Percentiles rank a stretch among this genome's conserved stretches.
These are phyloP conservation scores for Maniola hyperantus DNA, from an alignment of 2,888 invertebrate genomes.

Conservation along the genomic window DNA sequence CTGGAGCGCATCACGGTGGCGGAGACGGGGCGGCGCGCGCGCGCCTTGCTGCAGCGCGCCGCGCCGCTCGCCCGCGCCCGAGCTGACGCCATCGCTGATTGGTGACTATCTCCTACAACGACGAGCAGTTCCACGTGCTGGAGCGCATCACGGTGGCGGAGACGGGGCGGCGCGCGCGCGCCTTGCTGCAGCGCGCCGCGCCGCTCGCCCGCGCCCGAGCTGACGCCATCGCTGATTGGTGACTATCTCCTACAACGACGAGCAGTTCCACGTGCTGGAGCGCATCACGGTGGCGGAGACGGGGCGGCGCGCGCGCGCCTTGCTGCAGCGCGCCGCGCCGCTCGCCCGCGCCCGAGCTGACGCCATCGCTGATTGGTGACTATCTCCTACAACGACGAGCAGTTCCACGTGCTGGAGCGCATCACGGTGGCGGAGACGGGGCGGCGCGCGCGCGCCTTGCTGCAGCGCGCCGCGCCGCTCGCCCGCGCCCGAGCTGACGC, in stretches of 20 bases:
- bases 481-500: conserved; percentile 90
- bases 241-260: conserved; percentile 96
- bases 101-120: conserved; percentile 95
- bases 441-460: conserved; percentile 85
- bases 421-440: conserved; percentile 91
- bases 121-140: conserved; percentile 97
- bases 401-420: conserved; percentile 96
- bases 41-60: conserved; percentile 87
- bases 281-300: conserved; percentile 91
- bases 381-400: conserved; percentile 97
- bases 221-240: conserved; percentile 91
- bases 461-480: conserved; percentile 88
- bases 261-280: conserved; percentile 97
- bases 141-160: conserved; percentile 93
- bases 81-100: conserved; percentile 91
- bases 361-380: conserved; percentile 90
- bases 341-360: conserved; percentile 90
- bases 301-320: conserved; percentile 86
- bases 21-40: conserved; percentile 88
- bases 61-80: conserved; percentile 88
- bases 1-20: conserved; percentile 92
- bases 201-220: conserved; percentile 89
- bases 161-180: conserved; percentile 87
- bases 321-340: conserved; percentile 88
- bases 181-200: conserved; percentile 86